Evolutionary conservation across 2,888 invertebrate species (phyloP).

Genomic region (Pyrgus malvae): DNA sequence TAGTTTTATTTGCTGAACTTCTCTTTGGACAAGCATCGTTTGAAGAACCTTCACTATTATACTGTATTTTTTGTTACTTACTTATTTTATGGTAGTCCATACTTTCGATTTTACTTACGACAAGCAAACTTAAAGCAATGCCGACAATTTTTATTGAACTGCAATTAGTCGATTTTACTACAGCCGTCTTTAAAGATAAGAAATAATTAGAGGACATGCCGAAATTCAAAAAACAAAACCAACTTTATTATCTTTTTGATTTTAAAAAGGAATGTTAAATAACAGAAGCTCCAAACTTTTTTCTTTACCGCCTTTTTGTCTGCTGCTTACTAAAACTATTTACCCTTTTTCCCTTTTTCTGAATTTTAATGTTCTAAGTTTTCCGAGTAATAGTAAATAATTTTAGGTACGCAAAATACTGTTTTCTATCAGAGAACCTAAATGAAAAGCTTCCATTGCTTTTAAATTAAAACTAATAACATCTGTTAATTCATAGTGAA

Average conservation of each 20-base stretch:
- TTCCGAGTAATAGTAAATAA: too few relatives aligned
- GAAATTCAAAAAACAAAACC: slow-evolving; percentile 2
- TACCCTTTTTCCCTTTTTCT: too few relatives aligned
- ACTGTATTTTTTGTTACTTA: background rate
- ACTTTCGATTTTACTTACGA: slow-evolving; percentile 15
- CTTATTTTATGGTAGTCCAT: background rate
- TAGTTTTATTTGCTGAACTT: too few relatives aligned
- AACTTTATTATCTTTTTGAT: background rate
- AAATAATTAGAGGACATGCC: slow-evolving; percentile 1
- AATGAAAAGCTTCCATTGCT: too few relatives aligned
- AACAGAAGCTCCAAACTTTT: slow-evolving; percentile 19
- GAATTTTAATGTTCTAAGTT: too few relatives aligned
- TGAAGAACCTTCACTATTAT: too few relatives aligned
- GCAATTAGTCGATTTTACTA: slow-evolving; percentile 11
- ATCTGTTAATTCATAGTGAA: too few relatives aligned
- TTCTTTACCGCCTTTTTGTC: background rate
- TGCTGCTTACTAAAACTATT: background rate
- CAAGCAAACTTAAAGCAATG: background rate
- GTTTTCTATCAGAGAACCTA: too few relatives aligned
- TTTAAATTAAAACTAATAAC: too few relatives aligned
- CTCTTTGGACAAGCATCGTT: too few relatives aligned
- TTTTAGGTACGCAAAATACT: too few relatives aligned
- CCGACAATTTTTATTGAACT: slow-evolving; percentile 16
- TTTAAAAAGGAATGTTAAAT: slow-evolving; percentile 4
- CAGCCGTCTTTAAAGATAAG: slow-evolving; percentile 5